phyloP scores from a whole-genome alignment of 2,113 vertebrate genomes.

The Sinosuthora webbiana region DNA sequence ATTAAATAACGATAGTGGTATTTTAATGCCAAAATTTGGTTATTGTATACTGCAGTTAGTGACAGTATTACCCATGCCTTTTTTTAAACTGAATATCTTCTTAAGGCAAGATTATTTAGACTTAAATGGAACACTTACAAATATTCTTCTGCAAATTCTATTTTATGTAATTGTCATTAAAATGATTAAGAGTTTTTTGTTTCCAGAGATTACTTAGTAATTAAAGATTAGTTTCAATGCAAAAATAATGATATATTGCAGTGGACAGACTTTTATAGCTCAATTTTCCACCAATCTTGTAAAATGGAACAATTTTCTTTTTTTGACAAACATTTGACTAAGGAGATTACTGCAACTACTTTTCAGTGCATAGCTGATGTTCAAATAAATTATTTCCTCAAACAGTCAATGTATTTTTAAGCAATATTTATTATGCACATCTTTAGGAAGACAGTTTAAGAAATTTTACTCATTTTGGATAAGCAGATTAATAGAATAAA shows the following conservation, averaged over 20 bases:
- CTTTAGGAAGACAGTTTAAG: background rate
- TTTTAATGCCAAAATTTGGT: background rate
- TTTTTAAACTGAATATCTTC: background rate
- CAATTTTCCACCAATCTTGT: background rate
- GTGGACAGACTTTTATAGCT: background rate
- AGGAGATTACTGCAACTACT: background rate
- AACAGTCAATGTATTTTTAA: background rate
- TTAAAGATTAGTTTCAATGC: background rate
- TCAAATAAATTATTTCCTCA: background rate
- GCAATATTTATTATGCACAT: background rate
- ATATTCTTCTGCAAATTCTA: background rate
- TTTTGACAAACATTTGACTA: background rate
- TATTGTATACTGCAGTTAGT: background rate
- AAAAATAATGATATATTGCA: background rate
- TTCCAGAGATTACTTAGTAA: background rate
- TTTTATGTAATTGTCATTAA: background rate
- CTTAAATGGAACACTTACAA: background rate
- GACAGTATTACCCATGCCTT: background rate
- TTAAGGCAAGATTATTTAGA: background rate
- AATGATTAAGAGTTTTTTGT: background rate
- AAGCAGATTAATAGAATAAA: background rate
- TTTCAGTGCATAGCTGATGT: background rate
- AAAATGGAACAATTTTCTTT: background rate
- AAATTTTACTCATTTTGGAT: background rate
- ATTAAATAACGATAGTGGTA: background rate